Conservation (phyloP, 2,888 invertebrate species). For the Xanthia icteritia region DNA sequence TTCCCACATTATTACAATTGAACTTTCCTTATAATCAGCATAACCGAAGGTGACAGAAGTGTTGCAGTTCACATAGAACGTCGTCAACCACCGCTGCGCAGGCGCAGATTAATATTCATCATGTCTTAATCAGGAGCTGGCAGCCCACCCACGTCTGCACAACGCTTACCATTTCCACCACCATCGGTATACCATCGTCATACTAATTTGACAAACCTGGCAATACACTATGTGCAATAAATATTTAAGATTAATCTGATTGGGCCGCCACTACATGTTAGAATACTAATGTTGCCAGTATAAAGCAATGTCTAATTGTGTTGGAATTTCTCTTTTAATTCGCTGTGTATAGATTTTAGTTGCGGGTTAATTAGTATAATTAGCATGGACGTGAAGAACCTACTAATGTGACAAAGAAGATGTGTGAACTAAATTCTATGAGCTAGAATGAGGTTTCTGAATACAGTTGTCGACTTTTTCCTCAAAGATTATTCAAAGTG, state of each 20-base stretch:
- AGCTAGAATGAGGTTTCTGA: conserved; percentile 27
- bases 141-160: conserved; percentile 88
- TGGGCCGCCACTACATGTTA: conserved; percentile 81
- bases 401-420: conserved; percentile 36
- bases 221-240: conserved; percentile 88
- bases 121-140: conserved; percentile 83
- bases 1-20: conserved; percentile 13
- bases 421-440: conserved; percentile 56
- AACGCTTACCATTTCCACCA: conserved; percentile 85
- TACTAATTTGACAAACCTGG: conserved; percentile 88
- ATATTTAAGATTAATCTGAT: conserved; percentile 90
- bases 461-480: neutral
- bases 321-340: conserved; percentile 70
- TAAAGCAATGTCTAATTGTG: conserved; percentile 72
- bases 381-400: conserved; percentile 41
- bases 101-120: conserved; percentile 85
- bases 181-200: conserved; percentile 88
- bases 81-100: conserved; percentile 53
- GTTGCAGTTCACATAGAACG: conserved; percentile 42
- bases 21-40: conserved; percentile 50
- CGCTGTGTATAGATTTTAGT: conserved; percentile 62
- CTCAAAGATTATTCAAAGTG: neutral
- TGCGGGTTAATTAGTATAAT: conserved; percentile 60
- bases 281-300: conserved; percentile 83
- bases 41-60: conserved; percentile 41